These are phyloP conservation scores for Mamestra brassicae DNA, from an alignment of 2,888 invertebrate genomes.

Conservation along the genomic window DNA sequence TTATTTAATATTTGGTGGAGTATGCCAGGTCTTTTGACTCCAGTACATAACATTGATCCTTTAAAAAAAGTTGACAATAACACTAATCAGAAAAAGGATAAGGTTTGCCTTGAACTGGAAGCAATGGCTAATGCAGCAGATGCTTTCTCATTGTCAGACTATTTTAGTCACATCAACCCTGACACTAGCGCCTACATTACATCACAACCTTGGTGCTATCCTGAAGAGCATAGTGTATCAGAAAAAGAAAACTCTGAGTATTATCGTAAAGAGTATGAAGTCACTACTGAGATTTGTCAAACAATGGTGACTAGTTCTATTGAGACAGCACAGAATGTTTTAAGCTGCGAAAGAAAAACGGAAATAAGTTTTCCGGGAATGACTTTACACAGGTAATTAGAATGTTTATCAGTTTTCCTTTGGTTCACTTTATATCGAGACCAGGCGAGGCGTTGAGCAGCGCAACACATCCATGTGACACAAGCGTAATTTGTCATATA, in stretches of 20 bases:
- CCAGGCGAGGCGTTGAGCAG: neutral
- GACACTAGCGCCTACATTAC: constrained; percentile 69
- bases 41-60: constrained; percentile 14
- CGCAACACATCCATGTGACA: neutral
- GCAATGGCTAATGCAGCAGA: constrained; percentile 78
- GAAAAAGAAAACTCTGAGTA: constrained; percentile 79
- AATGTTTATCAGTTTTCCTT: constrained; percentile 2
- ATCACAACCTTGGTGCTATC: constrained; percentile 79
- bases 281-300: constrained; percentile 76
- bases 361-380: constrained; percentile 76
- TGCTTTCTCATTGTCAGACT: constrained; percentile 84
- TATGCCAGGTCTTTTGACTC: constrained; percentile 74
- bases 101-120: constrained; percentile 64
- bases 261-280: constrained; percentile 73
- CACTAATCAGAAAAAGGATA: constrained; percentile 58
- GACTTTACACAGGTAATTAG: constrained; percentile 77
- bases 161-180: constrained; percentile 63
- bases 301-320: constrained; percentile 73
- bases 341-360: constrained; percentile 67
- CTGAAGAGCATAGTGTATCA: constrained; percentile 80
- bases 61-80: constrained; percentile 55
- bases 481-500: neutral
- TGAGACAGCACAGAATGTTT: constrained; percentile 68
- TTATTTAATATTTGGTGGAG: constrained; percentile 85
- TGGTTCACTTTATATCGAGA: neutral